phyloP scores from a whole-genome alignment of 1,140 invertebrate genomes.

The Papilio xuthus region DNA sequence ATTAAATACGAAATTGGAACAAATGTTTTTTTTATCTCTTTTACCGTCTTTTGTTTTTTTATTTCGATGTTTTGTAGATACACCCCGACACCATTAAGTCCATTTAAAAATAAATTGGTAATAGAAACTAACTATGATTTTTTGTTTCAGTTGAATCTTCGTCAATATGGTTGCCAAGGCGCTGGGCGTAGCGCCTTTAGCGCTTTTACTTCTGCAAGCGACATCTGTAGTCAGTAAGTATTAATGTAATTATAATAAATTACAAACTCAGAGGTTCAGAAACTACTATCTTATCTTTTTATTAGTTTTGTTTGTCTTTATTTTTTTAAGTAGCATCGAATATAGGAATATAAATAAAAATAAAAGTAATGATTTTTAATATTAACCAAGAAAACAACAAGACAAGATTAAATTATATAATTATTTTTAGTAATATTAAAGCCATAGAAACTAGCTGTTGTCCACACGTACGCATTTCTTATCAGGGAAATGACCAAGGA shows the following conservation, averaged over 20 bases:
- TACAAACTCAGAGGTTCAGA: not conserved
- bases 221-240: constrained; percentile 69
- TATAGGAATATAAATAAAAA: too few relatives aligned
- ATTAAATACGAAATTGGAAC: not conserved
- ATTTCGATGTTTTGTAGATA: not conserved
- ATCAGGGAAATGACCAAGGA: too few relatives aligned
- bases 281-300: not conserved
- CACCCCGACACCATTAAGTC: not conserved
- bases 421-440: too few relatives aligned
- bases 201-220: constrained; percentile 66
- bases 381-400: too few relatives aligned
- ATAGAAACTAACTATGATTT: constrained; percentile 8
- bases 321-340: too few relatives aligned
- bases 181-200: constrained; percentile 69
- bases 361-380: too few relatives aligned
- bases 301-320: not conserved
- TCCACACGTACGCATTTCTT: too few relatives aligned
- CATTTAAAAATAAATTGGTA: not conserved
- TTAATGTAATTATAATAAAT: not conserved
- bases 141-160: constrained; percentile 58
- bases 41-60: not conserved
- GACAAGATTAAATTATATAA: too few relatives aligned
- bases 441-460: too few relatives aligned
- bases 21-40: not conserved
- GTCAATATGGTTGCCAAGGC: constrained; percentile 68